phyloP scores from a whole-genome alignment of 2,888 invertebrate species.

The Brenthis daphne region DNA sequence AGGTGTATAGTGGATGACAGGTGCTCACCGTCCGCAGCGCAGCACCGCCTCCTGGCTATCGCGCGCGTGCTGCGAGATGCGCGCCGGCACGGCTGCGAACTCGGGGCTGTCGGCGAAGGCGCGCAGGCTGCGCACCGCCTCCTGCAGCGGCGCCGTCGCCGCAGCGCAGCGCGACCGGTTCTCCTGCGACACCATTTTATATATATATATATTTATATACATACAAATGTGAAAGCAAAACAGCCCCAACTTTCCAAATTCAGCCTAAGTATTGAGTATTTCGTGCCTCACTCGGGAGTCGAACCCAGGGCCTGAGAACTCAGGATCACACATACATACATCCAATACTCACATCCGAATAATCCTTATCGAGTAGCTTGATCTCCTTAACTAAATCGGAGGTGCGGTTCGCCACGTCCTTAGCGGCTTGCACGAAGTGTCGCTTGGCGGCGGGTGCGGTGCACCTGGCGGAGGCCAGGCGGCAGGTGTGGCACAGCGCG shows the following conservation, averaged over 20 bases:
- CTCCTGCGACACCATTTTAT: slow-evolving; percentile 54
- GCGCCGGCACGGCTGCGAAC: slow-evolving; percentile 95
- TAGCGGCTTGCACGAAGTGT: slow-evolving; percentile 98
- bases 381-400: slow-evolving; percentile 97
- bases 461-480: slow-evolving; percentile 95
- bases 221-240: too few species aligned
- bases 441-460: slow-evolving; percentile 95
- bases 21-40: slow-evolving; percentile 85
- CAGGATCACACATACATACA: neutral
- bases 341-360: slow-evolving; percentile 82
- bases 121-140: slow-evolving; percentile 95
- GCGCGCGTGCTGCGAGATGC: slow-evolving; percentile 92
- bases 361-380: slow-evolving; percentile 93
- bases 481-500: slow-evolving; percentile 96
- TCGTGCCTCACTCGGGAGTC: too few species aligned
- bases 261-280: too few species aligned
- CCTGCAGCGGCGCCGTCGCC: slow-evolving; percentile 92
- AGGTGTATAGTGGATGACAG: too few species aligned
- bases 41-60: slow-evolving; percentile 94
- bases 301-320: too few species aligned
- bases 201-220: neutral
- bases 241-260: too few species aligned
- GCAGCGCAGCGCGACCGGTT: slow-evolving; percentile 87
- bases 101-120: slow-evolving; percentile 97
- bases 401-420: slow-evolving; percentile 98